Conservation (phyloP, 2,888 invertebrate genomes). For the Clusia tigrina region DNA sequence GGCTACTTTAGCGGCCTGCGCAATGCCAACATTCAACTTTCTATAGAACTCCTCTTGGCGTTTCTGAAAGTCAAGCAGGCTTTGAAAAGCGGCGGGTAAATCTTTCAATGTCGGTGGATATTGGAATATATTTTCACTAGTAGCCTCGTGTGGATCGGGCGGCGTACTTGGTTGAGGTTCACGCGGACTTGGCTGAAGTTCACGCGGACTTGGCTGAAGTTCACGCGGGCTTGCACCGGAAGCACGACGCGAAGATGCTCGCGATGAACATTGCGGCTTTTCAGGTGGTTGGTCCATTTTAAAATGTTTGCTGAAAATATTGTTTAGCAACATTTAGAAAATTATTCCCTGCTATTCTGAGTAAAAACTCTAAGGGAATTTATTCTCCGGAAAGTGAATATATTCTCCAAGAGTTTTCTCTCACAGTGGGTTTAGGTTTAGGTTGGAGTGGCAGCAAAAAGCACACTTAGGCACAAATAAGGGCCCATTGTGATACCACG, state of each 20-base stretch:
- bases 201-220: no score
- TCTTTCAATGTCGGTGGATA: slow-evolving; percentile 49
- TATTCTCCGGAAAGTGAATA: no score
- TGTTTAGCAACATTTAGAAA: no score
- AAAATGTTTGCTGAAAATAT: not conserved
- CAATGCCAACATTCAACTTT: slow-evolving; percentile 49
- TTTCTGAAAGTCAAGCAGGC: slow-evolving; percentile 48
- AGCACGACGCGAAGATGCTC: slow-evolving; percentile 36
- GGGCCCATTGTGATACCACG: no score
- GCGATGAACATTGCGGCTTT: slow-evolving; percentile 19
- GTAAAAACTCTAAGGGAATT: no score
- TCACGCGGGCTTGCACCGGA: slow-evolving; percentile 33
- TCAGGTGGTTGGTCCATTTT: slow-evolving; percentile 30
- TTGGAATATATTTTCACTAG: slow-evolving; percentile 51
- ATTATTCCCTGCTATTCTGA: no score
- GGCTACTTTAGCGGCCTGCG: slow-evolving; percentile 40
- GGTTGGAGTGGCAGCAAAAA: no score
- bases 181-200: no score
- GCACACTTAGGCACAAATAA: no score
- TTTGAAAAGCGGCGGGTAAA: slow-evolving; percentile 45
- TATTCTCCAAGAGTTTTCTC: no score
- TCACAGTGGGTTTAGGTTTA: no score
- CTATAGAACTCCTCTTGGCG: slow-evolving; percentile 50
- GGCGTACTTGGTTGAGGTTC: slow-evolving; percentile 55
- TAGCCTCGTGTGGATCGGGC: slow-evolving; percentile 48